Evolutionary conservation across 2,113 vertebrate species (phyloP).

Genomic region (Melanocharis versteri): DNA sequence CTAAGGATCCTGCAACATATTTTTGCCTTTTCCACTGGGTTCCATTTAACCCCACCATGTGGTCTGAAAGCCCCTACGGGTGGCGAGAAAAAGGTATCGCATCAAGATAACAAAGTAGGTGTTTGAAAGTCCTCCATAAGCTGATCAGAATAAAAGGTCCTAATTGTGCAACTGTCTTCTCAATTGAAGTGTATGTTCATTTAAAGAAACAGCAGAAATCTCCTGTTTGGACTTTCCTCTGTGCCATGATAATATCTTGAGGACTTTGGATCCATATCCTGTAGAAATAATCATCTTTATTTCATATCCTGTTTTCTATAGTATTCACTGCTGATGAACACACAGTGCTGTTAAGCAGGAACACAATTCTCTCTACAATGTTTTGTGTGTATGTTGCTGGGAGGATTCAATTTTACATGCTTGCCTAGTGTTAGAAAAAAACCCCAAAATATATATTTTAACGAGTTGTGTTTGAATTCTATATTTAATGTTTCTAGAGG

Average conservation of each 20-base stretch:
- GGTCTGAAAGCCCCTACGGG: not conserved
- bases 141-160: not conserved
- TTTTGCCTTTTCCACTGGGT: not conserved
- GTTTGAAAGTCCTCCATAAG: not conserved
- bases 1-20: not conserved
- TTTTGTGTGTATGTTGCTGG: not conserved
- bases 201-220: not conserved
- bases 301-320: not conserved
- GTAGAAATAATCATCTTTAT: not conserved
- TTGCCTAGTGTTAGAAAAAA: not conserved
- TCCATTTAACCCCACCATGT: not conserved
- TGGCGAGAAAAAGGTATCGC: not conserved
- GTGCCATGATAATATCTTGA: not conserved
- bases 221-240: not conserved
- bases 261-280: not conserved
- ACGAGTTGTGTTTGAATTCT: not conserved
- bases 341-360: not conserved
- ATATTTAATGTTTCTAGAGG: not conserved
- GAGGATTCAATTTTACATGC: not conserved
- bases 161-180: not conserved
- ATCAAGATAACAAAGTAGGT: not conserved
- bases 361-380: not conserved
- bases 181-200: not conserved
- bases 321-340: not conserved
- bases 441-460: accelerated